Evolutionary conservation across 1,140 invertebrate genomes (phyloP), one percentile per base, ranked within the genome.

Genomic region (Eumeta japonica): DNA sequence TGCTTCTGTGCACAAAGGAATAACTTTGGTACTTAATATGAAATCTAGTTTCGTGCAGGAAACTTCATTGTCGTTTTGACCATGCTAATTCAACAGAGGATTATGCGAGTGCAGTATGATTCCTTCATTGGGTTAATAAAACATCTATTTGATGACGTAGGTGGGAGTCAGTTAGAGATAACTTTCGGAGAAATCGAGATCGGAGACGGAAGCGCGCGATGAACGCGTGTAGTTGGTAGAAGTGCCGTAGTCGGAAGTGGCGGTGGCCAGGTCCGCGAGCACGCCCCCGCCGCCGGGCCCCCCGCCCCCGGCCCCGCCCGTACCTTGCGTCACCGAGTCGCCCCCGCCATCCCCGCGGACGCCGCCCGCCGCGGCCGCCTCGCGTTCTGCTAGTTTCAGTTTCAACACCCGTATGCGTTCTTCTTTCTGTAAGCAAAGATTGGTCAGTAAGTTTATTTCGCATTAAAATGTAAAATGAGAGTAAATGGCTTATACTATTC

Each of bases 131-230:
- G n/a, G n/a, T n/a, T n/a, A n/a, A n/a, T n/a, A n/a, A n/a, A n/a
- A n/a, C n/a, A n/a, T n/a, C n/a, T n/a, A n/a, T n/a, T n/a, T n/a
- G n/a, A n/a, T n/a, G n/a, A n/a, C n/a, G n/a, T n/a, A n/a, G n/a
- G n/a, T n/a, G n/a, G n/a, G n/a, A n/a, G n/a, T n/a, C n/a, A n/a
- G n/a, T 82, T 85, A 91, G 43, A 91, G 78, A 64, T 92, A 92
- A 51, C 89, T 91, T 62, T 92, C 90, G 35, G 89, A 91, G 62
- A 91, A 89, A 62, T 92, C 89, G 59, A 88, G 81, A 70, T 91
- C 89, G 28, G 89, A 89, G 53, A 84, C 83, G 62, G 85, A 87
- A 55, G 85, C 85, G 48, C 85, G 78, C 20, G 87, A 88, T 33
- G 86, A 88, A 45, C 86, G 80, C 31, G 88, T 89, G 62, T 86